Base-by-base conservation (phyloP, 2,797 vertebrate species). In the Anguilla anguilla region DNA sequence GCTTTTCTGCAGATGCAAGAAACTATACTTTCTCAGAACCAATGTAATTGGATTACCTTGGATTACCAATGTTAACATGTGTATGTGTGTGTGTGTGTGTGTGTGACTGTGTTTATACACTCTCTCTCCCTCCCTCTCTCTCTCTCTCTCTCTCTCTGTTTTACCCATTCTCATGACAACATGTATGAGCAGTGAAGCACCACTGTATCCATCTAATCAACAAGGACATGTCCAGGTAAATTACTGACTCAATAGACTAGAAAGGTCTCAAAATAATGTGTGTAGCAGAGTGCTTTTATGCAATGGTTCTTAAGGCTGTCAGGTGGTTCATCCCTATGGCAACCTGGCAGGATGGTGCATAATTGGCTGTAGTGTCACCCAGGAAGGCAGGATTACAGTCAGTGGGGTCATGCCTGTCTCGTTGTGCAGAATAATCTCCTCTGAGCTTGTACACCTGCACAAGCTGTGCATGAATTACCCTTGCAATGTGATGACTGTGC, bases 11-110 rank as follows among this genome's bases (percentile, higher is more conserved):
- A n/a, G 61, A 67, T 67, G 61, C 25, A 67, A 67, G 39, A 61
- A 61, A 61, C 59, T 4, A 61, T 15, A 61, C 17, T 61, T 19
- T 13, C 22, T 61, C 13, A 61, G 59, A 22, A 25, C 19, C 17
- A 15, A 19, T 61, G 59, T 61, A 61, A 61, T 53, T 81, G 72
- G 19, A 86, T 86, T 86, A 86, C 13, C 1, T n/a, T n/a, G 61
- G 61, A n/a, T 67, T 67, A 67, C n/a, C 61, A 67, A n/a, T 67
- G 61, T 67, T 82, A 61, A 64, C 17, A 4, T 79, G 2, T 17
- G 19, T 77, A 10, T 35, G 17, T 31, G 43, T 19, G 6, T 81
- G 19, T 81, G 31, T 82, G 19, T 81, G 19, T 2, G 17, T 82
- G 1, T 74, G 28, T 74, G 5, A 5, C 17, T 5, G 59, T 5